phyloP scores from a whole-genome alignment of 2,797 vertebrate genomes.

The Melopsittacus undulatus region DNA sequence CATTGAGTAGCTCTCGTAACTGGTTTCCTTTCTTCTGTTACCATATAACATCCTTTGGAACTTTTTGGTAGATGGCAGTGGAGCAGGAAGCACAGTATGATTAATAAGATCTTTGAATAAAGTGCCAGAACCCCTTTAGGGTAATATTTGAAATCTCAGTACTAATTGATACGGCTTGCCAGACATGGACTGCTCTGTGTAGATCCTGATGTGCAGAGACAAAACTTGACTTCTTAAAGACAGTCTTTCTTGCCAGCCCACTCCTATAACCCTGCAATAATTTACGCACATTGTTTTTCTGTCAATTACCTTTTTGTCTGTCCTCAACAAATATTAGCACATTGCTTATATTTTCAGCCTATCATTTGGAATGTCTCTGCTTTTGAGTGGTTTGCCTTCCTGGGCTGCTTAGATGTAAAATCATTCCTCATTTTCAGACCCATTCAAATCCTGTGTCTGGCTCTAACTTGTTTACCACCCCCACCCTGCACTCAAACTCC shows the following conservation, averaged over 20 bases:
- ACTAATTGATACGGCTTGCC: not conserved
- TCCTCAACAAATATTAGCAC: not conserved
- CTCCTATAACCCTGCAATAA: not conserved
- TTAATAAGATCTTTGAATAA: not conserved
- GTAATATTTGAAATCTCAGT: not conserved
- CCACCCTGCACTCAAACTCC: not conserved
- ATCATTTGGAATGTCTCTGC: not conserved
- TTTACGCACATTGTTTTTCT: not conserved
- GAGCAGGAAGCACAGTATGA: not conserved
- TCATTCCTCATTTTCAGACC: not conserved
- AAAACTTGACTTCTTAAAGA: not conserved
- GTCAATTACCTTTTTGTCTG: not conserved
- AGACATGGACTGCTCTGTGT: not conserved
- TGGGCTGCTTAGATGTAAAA: not conserved
- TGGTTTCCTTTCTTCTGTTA: not conserved
- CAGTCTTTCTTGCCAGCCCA: not conserved
- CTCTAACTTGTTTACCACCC: not conserved
- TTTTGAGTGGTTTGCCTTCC: not conserved
- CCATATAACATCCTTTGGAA: not conserved
- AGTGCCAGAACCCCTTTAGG: not conserved
- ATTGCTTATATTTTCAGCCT: not conserved
- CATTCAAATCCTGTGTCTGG: not conserved
- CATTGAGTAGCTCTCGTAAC: not conserved
- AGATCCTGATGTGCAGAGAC: not conserved
- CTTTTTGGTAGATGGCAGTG: not conserved